These are phyloP conservation scores for Gerris lacustris DNA, from an alignment of 2,888 invertebrate species.

Conservation along the genomic window DNA sequence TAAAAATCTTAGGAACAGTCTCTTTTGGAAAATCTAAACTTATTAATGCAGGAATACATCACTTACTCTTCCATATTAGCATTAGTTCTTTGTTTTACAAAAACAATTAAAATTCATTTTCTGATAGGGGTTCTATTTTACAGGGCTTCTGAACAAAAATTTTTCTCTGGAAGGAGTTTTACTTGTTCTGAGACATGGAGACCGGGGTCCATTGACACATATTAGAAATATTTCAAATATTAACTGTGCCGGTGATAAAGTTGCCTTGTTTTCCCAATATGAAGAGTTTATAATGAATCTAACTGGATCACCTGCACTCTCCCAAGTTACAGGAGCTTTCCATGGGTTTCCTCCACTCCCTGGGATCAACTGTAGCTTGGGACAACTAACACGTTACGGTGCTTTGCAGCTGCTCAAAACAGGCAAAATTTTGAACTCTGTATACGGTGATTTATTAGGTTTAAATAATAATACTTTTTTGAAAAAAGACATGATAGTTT, in stretches of 20 bases:
- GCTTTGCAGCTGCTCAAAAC: constrained; percentile 63
- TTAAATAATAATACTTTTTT: constrained; percentile 44
- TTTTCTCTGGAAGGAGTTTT: constrained; percentile 58
- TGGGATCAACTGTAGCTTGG: constrained; percentile 54
- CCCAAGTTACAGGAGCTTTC: constrained; percentile 61
- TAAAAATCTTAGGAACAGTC: too few relatives aligned
- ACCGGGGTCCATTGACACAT: constrained; percentile 74
- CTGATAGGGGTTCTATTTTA: constrained; percentile 20
- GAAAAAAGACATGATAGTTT: constrained; percentile 48
- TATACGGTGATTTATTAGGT: constrained; percentile 46
- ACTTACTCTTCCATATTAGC: too few relatives aligned
- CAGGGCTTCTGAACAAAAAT: constrained; percentile 43
- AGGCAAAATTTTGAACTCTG: constrained; percentile 53
- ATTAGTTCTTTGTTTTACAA: too few relatives aligned
- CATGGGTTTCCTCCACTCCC: constrained; percentile 73
- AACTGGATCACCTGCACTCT: constrained; percentile 36
- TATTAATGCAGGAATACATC: too few relatives aligned
- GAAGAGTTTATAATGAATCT: constrained; percentile 46
- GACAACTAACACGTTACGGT: constrained; percentile 59
- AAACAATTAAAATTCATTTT: too few relatives aligned
- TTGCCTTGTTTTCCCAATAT: constrained; percentile 32
- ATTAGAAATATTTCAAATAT: constrained; percentile 63
- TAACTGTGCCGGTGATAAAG: constrained; percentile 48
- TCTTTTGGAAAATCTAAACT: too few relatives aligned
- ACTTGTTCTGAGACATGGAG: constrained; percentile 74